A percentile compares a stretch with the other conserved stretches of the same genome.
These are phyloP conservation scores for Atethmia centrago DNA, from an alignment of 2,888 invertebrate species.

Conservation along the genomic window DNA sequence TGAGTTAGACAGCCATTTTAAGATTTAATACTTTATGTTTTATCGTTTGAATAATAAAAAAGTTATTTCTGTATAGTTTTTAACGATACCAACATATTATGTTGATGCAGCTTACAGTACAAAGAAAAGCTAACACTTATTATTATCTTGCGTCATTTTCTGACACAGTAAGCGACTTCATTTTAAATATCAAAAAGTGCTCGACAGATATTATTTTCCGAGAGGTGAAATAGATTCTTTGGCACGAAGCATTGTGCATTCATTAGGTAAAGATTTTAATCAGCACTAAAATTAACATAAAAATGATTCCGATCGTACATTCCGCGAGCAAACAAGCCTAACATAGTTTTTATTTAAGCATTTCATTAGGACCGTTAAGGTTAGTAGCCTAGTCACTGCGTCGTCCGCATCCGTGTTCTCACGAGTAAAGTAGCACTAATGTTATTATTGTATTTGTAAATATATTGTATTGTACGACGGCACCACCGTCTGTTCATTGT, in stretches of 20 bases:
- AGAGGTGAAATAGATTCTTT: neutral
- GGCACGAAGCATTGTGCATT: slow-evolving; percentile 10
- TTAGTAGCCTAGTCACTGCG: slow-evolving; percentile 80
- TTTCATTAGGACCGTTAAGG: slow-evolving; percentile 52
- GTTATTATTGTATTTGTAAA: slow-evolving; percentile 70
- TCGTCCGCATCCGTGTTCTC: slow-evolving; percentile 74
- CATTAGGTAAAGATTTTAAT: neutral
- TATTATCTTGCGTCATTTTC: slow-evolving; percentile 53
- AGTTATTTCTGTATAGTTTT: slow-evolving; percentile 60
- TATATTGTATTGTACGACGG: slow-evolving; percentile 75
- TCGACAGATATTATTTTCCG: neutral
- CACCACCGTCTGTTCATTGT: slow-evolving; percentile 82
- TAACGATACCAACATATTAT: slow-evolving; percentile 54
- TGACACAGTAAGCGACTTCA: slow-evolving; percentile 16
- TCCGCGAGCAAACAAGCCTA: slow-evolving; percentile 54
- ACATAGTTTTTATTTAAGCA: slow-evolving; percentile 53
- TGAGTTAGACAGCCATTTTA: slow-evolving; percentile 30
- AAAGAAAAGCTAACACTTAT: slow-evolving; percentile 69
- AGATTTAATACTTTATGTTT: slow-evolving; percentile 33
- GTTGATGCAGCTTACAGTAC: slow-evolving; percentile 70
- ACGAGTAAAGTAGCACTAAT: slow-evolving; percentile 64
- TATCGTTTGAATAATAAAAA: slow-evolving; percentile 50
- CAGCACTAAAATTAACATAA: neutral
- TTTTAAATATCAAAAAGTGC: slow-evolving; percentile 9
- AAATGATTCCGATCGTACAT: slow-evolving; percentile 51